Evolutionary conservation across 1,140 invertebrate genomes (phyloP).

Genomic region (Anoplophora glabripennis): DNA sequence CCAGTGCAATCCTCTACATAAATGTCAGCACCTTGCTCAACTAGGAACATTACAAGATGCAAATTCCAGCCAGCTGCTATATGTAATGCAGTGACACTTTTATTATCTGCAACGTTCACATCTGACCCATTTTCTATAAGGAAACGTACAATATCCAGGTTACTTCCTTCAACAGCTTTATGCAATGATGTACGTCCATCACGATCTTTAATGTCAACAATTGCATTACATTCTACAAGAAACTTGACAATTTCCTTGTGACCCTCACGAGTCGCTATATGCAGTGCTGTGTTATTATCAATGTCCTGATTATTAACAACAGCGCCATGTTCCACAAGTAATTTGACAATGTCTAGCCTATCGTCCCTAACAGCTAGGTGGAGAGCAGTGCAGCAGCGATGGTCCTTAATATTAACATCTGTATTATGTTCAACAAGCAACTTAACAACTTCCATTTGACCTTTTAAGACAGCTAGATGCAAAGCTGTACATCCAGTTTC

Average conservation of each 20-base stretch:
- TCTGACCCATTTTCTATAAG: neutral
- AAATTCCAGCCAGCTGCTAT: neutral
- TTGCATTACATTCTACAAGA: neutral
- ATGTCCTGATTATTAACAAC: neutral
- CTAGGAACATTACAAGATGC: neutral
- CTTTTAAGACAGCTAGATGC: slow-evolving; percentile 25
- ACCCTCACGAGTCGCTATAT: neutral
- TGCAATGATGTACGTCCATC: neutral
- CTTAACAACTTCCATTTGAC: slow-evolving; percentile 55
- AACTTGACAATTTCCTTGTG: neutral
- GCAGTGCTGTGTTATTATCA: neutral
- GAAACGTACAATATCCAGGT: neutral
- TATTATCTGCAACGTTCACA: neutral
- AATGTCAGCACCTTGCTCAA: neutral
- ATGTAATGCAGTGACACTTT: neutral
- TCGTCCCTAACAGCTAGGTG: too few species aligned
- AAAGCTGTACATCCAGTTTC: neutral
- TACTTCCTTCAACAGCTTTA: neutral
- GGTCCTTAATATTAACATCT: neutral
- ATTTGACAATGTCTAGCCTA: neutral
- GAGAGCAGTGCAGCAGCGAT: too few species aligned
- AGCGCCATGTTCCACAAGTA: neutral
- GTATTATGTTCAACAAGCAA: slow-evolving; percentile 2
- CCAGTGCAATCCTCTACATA: neutral
- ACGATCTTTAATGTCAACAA: neutral